Percentiles rank a stretch among this genome's conserved stretches.
Evolutionary conservation across 2,113 vertebrate species (phyloP).

Genomic region (Uria lomvia): DNA sequence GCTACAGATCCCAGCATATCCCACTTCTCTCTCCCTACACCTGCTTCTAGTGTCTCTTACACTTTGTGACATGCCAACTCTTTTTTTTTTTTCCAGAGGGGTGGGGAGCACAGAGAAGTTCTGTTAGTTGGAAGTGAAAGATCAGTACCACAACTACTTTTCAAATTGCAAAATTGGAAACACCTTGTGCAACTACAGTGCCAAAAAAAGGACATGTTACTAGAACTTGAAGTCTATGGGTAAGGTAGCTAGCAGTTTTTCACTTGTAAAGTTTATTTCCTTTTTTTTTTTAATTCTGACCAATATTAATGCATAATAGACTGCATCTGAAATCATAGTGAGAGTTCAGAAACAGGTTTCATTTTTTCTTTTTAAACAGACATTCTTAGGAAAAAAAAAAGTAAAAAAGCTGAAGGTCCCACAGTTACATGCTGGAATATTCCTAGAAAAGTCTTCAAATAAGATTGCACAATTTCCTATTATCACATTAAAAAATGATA

Average conservation of each 20-base stretch:
- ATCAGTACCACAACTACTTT: neutral
- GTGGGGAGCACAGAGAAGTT: neutral
- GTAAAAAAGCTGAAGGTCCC: neutral
- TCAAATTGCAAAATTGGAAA: neutral
- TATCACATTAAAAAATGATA: neutral
- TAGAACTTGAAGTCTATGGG: neutral
- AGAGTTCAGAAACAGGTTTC: neutral
- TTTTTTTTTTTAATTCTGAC: neutral
- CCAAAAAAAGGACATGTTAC: neutral
- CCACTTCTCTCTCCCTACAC: neutral
- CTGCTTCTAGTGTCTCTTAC: neutral
- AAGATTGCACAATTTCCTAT: neutral
- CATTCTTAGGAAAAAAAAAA: neutral
- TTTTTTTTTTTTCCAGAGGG: neutral
- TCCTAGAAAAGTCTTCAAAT: neutral
- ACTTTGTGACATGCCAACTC: neutral
- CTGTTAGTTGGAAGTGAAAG: neutral
- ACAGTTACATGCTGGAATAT: neutral
- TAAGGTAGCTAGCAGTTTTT: neutral
- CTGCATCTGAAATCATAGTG: neutral
- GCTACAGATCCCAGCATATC: neutral
- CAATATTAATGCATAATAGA: neutral
- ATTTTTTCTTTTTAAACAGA: neutral
- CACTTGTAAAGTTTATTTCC: neutral
- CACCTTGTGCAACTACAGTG: neutral